These are phyloP conservation scores for Tiaroga cobitis DNA, from an alignment of 2,797 vertebrate species.

Conservation along the genomic window DNA sequence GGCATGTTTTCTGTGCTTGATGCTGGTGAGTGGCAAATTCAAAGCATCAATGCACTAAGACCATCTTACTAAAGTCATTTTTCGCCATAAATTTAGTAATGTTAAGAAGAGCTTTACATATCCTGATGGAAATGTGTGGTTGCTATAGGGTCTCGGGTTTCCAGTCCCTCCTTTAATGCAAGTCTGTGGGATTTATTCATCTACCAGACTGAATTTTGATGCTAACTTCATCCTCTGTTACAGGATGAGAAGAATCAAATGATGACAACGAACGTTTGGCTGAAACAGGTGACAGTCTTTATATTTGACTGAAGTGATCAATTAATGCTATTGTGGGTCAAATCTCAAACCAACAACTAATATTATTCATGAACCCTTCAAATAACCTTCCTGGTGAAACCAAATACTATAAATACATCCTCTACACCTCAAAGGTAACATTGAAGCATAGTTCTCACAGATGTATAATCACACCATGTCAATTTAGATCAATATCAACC, in stretches of 20 bases:
- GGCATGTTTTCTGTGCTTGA: not conserved
- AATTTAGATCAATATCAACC: not conserved
- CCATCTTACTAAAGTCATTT: not conserved
- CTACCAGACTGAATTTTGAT: not conserved
- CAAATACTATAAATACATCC: constrained; percentile 1
- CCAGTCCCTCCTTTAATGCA: not conserved
- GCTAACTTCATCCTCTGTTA: constrained; percentile 8
- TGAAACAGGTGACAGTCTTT: constrained; percentile 84
- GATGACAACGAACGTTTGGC: constrained; percentile 93
- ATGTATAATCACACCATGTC: not conserved
- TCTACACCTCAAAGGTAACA: not conserved
- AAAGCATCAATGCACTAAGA: not conserved
- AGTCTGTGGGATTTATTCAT: not conserved
- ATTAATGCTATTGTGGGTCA: not conserved
- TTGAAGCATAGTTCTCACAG: too few relatives aligned
- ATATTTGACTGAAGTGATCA: not conserved
- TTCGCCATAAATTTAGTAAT: not conserved
- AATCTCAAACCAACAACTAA: not conserved
- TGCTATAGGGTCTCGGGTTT: not conserved
- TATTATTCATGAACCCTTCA: not conserved
- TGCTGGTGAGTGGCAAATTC: not conserved
- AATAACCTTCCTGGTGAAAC: not conserved
- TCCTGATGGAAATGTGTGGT: not conserved
- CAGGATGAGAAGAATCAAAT: constrained; percentile 88
- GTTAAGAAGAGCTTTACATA: not conserved